These are phyloP conservation scores for Tolmerus cingulatus DNA, from an alignment of 2,888 invertebrate genomes.

Conservation along the genomic window DNA sequence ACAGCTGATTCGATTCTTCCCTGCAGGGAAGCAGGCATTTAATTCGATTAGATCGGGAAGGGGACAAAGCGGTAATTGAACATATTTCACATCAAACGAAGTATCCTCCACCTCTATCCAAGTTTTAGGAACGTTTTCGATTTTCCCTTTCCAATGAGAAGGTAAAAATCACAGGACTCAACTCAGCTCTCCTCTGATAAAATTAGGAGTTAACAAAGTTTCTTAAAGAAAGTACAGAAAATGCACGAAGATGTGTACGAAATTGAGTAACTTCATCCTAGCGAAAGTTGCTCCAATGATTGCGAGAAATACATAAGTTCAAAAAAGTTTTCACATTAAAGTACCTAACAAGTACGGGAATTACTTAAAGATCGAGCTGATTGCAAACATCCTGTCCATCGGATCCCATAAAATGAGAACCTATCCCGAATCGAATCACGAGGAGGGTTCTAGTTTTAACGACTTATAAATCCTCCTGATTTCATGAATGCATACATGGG, in stretches of 20 bases:
- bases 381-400: background rate
- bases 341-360: background rate
- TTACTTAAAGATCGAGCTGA: background rate
- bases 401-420: background rate
- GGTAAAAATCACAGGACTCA: background rate
- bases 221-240: background rate
- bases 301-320: background rate
- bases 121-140: background rate
- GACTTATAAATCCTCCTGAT: constrained; percentile 1
- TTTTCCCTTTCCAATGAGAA: background rate
- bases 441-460: background rate
- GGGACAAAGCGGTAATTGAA: background rate
- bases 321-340: background rate
- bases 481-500: background rate
- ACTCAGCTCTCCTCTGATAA: background rate
- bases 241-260: background rate
- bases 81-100: constrained; percentile 8
- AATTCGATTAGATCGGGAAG: background rate
- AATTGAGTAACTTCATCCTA: background rate
- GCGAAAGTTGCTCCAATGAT: constrained; percentile 3
- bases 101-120: background rate
- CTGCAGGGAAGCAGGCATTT: background rate
- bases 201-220: constrained; percentile 9
- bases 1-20: background rate
- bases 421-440: background rate